These are phyloP conservation scores for Lasioglossum morio DNA, from an alignment of 2,888 invertebrate species.

Conservation along the genomic window DNA sequence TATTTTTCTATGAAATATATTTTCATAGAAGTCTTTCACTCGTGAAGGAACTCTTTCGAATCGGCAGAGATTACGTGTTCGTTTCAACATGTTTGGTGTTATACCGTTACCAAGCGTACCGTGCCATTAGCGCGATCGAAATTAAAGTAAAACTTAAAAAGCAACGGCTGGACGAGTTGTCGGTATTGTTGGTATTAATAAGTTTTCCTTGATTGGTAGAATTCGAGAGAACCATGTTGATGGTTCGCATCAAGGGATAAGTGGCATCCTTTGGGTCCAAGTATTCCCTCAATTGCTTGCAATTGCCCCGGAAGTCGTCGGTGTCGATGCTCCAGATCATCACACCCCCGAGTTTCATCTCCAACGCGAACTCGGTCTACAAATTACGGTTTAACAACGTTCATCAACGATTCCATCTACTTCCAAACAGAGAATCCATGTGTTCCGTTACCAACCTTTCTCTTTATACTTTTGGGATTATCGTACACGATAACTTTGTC, in stretches of 20 bases:
- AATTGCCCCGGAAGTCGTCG: slow-evolving; percentile 92
- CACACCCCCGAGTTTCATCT: slow-evolving; percentile 88
- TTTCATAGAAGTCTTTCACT: no score
- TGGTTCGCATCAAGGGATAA: slow-evolving; percentile 90
- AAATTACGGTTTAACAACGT: not conserved
- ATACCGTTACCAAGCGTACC: slow-evolving; percentile 11
- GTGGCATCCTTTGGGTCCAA: slow-evolving; percentile 81
- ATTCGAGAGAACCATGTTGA: slow-evolving; percentile 88
- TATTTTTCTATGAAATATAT: no score
- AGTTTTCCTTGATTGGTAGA: not conserved
- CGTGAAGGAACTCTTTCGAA: slow-evolving; percentile 20
- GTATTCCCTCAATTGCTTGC: slow-evolving; percentile 81
- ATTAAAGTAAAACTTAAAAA: slow-evolving; percentile 1
- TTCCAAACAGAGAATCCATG: not conserved
- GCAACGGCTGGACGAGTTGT: not conserved
- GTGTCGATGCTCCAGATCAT: slow-evolving; percentile 97
- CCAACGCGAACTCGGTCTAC: slow-evolving; percentile 72
- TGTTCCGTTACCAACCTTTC: slow-evolving; percentile 87
- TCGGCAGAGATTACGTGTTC: not conserved
- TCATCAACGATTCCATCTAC: not conserved
- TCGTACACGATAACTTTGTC: slow-evolving; percentile 91
- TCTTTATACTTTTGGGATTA: slow-evolving; percentile 89
- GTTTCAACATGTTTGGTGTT: slow-evolving; percentile 14
- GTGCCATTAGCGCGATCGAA: slow-evolving; percentile 6
- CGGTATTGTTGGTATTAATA: not conserved